Evolutionary conservation across 2,888 invertebrate genomes (phyloP).

Genomic region (Galeruca laticollis): DNA sequence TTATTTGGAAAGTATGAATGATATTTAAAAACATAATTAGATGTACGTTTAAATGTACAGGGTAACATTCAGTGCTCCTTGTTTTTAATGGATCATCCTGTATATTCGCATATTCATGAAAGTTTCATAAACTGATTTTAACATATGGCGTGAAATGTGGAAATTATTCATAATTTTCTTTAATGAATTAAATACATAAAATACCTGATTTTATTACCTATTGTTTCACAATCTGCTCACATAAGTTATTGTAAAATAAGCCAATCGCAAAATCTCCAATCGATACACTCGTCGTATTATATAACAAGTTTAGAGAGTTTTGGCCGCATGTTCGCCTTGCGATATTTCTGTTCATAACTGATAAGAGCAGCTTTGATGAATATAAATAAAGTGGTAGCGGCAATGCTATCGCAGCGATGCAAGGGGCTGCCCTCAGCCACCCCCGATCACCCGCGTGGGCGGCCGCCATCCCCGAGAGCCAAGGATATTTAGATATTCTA

Average conservation of each 20-base stretch:
- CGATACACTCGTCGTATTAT: background rate
- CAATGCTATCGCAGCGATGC: slow-evolving; percentile 64
- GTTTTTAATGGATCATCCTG: too few relatives aligned
- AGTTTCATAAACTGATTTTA: too few relatives aligned
- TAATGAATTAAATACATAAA: too few relatives aligned
- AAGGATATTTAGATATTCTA: slow-evolving; percentile 68
- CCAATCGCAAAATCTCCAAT: background rate
- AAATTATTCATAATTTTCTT: too few relatives aligned
- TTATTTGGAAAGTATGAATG: too few relatives aligned
- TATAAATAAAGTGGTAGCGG: slow-evolving; percentile 66
- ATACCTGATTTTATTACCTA: too few relatives aligned
- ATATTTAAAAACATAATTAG: too few relatives aligned
- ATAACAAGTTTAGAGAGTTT: slow-evolving; percentile 17
- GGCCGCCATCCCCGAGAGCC: slow-evolving; percentile 57
- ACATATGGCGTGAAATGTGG: too few relatives aligned
- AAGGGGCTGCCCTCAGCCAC: slow-evolving; percentile 53
- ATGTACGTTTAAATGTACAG: too few relatives aligned
- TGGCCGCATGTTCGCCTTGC: slow-evolving; percentile 40
- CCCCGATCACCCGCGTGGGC: slow-evolving; percentile 47
- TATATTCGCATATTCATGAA: too few relatives aligned
- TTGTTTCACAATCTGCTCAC: background rate
- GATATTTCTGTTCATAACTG: slow-evolving; percentile 66
- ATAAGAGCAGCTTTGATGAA: slow-evolving; percentile 67
- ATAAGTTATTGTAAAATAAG: background rate
- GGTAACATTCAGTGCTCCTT: too few relatives aligned